These are phyloP conservation scores for Euschistus heros DNA, from an alignment of 1,140 invertebrate species.

Conservation along the genomic window DNA sequence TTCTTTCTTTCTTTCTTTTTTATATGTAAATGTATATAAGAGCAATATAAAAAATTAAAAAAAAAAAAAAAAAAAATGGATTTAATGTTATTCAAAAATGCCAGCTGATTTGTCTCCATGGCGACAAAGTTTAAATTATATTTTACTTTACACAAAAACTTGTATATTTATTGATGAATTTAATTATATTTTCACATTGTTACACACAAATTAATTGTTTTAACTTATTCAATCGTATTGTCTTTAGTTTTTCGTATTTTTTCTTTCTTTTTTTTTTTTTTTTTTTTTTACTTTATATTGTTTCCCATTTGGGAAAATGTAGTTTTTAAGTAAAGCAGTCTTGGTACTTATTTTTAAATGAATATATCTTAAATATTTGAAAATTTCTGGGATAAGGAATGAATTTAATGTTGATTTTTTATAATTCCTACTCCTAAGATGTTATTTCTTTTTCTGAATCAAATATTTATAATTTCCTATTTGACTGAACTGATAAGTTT, in stretches of 20 bases:
- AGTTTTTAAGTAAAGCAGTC: slow-evolving; percentile 19
- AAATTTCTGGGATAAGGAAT: not conserved
- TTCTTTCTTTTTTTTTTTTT: not conserved
- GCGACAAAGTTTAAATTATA: slow-evolving; percentile 14
- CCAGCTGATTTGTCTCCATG: not conserved
- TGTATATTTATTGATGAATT: slow-evolving; percentile 7
- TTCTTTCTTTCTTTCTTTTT: slow-evolving; percentile 8
- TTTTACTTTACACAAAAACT: slow-evolving; percentile 5
- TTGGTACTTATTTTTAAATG: slow-evolving; percentile 21
- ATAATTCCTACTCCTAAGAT: not conserved
- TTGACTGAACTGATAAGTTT: slow-evolving; percentile 16
- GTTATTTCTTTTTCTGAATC: slow-evolving; percentile 6
- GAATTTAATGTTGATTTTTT: not conserved
- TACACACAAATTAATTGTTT: not conserved
- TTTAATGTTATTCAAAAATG: slow-evolving; percentile 3
- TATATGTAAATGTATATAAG: slow-evolving; percentile 9
- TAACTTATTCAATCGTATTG: slow-evolving; percentile 10
- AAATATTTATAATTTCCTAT: slow-evolving; percentile 14
- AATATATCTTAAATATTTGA: not conserved
- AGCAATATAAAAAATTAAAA: not conserved
- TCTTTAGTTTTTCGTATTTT: not conserved
- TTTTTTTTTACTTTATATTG: not conserved
- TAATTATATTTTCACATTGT: slow-evolving; percentile 9
- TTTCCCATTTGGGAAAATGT: slow-evolving; percentile 5
- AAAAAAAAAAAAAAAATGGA: not conserved